Evolutionary conservation across 2,797 vertebrate genomes (phyloP), one percentile per base, ranked within the genome.

Genomic region (Cirrhinus molitorella): DNA sequence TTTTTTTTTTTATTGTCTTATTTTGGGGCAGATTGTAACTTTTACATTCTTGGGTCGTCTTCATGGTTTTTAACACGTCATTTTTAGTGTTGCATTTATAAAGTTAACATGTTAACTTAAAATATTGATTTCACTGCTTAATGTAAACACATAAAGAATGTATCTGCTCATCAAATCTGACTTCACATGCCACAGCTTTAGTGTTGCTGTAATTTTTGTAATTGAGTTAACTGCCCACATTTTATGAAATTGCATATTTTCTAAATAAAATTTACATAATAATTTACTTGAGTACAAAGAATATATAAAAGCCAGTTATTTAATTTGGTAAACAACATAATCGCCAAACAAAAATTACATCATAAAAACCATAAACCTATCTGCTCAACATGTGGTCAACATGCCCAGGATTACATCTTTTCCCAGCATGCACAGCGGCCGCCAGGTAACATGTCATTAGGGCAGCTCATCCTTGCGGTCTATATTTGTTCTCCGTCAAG

Each of bases 381-480:
- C 34, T 71, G 72, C 37, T 71, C 45, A 72, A 83, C 72, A 75
- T 82, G 47, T 7, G 13, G 28, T 84, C 79, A 65, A 65, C 25
- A 73, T 53, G 45, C 63, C 19, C 68, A 78, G 81, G 74, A 76
- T 80, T 71, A 85, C 66, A 85, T 72, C 80, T 63, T 84, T 87
- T 74, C 87, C 84, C 83, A 82, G 74, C 78, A 86, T 88, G 80
- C 88, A 88, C 72, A 74, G 51, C 4, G 13, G 23, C 55, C 82
- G 47, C 76, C 80, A 85, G 87, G 87, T 81, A 82, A 77, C 81
- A 34, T 80, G 83, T 87, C 83, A 87, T 86, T 78, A 83, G 57
- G 82, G 59, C 80, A 85, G 77, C 59, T 88, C 85, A 85, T 85
- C 77, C 77, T 83, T n/a, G 49, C 45, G 14, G 61, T 61, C 87